phyloP scores from a whole-genome alignment of 37 sponge, comb jelly and placozoan genomes.

The Hexactinellida sp. region DNA sequence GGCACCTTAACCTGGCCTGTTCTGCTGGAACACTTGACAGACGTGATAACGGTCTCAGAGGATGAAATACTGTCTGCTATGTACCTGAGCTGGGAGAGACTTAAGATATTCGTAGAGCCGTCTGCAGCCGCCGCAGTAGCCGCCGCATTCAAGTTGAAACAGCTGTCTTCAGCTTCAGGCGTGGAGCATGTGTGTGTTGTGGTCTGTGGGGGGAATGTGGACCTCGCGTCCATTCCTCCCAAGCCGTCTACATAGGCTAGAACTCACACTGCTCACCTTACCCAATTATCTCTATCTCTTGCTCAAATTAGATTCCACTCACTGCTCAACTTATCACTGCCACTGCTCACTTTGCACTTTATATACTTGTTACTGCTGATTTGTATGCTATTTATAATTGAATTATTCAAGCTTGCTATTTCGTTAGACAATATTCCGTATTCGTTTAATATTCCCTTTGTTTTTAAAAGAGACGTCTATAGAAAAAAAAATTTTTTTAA shows the following conservation, averaged over 20 bases:
- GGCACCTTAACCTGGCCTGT: conserved; percentile 35
- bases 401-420: too few relatives aligned
- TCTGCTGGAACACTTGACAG: conserved; percentile 28
- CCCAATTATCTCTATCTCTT: too few relatives aligned
- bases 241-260: not conserved
- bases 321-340: too few relatives aligned
- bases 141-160: conserved; percentile 53
- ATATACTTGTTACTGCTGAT: too few relatives aligned
- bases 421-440: too few relatives aligned
- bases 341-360: too few relatives aligned
- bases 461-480: too few relatives aligned
- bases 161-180: conserved; percentile 25
- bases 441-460: too few relatives aligned
- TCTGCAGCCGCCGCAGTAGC: conserved; percentile 68
- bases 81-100: conserved; percentile 52
- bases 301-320: too few relatives aligned
- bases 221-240: conserved; percentile 25
- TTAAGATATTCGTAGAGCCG: conserved; percentile 75
- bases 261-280: not conserved
- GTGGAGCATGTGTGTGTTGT: conserved; percentile 49
- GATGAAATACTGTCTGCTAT: conserved; percentile 41
- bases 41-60: conserved; percentile 50
- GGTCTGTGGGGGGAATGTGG: conserved; percentile 65
- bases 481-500: too few relatives aligned
- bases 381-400: too few relatives aligned